Percentiles rank a stretch among this genome's conserved stretches.
These are phyloP conservation scores for Urophycis tenuis DNA, from an alignment of 2,797 vertebrate genomes.

Conservation along the genomic window DNA sequence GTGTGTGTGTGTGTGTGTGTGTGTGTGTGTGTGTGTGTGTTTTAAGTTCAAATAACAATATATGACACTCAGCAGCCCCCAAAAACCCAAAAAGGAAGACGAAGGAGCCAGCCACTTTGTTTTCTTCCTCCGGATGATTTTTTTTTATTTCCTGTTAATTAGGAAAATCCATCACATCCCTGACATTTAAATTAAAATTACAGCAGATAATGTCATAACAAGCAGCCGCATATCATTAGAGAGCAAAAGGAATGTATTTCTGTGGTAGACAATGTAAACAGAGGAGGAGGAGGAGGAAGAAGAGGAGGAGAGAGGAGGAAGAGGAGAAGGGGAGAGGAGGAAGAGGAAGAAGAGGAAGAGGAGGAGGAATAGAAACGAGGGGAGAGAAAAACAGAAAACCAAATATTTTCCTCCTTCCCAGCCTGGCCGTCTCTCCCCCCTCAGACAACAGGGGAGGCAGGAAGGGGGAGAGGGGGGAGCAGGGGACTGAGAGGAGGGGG, in stretches of 20 bases:
- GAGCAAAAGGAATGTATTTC: constrained; percentile 59
- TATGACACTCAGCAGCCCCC: constrained; percentile 44
- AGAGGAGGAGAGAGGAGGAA: constrained; percentile 32
- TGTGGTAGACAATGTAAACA: constrained; percentile 59
- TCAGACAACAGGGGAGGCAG: constrained; percentile 51
- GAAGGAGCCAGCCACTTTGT: constrained; percentile 46
- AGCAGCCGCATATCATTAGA: constrained; percentile 61
- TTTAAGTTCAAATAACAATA: constrained; percentile 58
- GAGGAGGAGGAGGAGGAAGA: constrained; percentile 34
- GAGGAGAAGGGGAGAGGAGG: constrained; percentile 33
- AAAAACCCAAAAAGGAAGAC: constrained; percentile 32
- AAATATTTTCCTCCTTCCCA: constrained; percentile 55
- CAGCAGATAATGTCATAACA: constrained; percentile 69
- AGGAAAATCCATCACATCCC: constrained; percentile 60
- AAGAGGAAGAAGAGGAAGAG: constrained; percentile 31
- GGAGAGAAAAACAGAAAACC: constrained; percentile 53
- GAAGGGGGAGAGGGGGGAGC: constrained; percentile 42
- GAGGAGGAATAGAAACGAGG: constrained; percentile 36
- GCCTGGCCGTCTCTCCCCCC: constrained; percentile 62
- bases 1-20: constrained; percentile 23
- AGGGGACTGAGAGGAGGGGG: constrained; percentile 63
- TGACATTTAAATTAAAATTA: constrained; percentile 74
- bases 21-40: constrained; percentile 21
- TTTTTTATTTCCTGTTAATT: constrained; percentile 57
- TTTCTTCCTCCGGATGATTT: constrained; percentile 51